phyloP scores from a whole-genome alignment of 2,113 vertebrate genomes.

The Periophthalmus modestus region DNA sequence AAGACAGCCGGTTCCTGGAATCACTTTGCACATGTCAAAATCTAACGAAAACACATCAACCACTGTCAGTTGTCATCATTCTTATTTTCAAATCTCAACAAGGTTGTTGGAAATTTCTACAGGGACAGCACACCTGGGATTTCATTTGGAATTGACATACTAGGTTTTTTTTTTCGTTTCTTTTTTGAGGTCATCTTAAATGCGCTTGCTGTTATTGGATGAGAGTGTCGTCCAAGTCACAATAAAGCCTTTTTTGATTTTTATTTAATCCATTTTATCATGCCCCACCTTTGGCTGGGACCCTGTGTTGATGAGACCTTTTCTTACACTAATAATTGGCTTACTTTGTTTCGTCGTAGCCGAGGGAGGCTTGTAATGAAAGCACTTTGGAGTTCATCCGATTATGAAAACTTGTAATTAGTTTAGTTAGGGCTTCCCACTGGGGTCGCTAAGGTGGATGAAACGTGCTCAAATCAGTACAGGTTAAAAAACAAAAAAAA shows the following conservation, averaged over 20 bases:
- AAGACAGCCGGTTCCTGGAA: conserved; percentile 47
- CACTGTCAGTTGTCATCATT: conserved; percentile 35
- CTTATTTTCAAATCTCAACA: conserved; percentile 36
- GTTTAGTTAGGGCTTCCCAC: conserved; percentile 4
- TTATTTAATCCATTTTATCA: conserved; percentile 31
- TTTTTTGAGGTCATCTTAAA: conserved; percentile 33
- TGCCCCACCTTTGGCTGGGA: not conserved
- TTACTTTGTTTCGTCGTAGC: not conserved
- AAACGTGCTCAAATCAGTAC: conserved; percentile 6
- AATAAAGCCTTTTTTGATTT: conserved; percentile 27
- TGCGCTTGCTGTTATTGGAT: conserved; percentile 33
- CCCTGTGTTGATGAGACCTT: not conserved
- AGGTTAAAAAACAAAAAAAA: conserved; percentile 68
- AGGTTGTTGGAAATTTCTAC: conserved; percentile 1
- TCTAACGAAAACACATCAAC: conserved; percentile 37
- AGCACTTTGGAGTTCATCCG: conserved; percentile 10
- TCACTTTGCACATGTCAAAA: conserved; percentile 63
- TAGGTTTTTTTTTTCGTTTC: too few species aligned
- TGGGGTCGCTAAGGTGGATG: conserved; percentile 1
- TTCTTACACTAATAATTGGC: conserved; percentile 1
- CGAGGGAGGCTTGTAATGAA: conserved; percentile 1
- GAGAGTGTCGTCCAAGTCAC: conserved; percentile 36
- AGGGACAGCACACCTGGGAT: conserved; percentile 16
- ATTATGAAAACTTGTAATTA: conserved; percentile 19
- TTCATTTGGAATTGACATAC: conserved; percentile 44